phyloP scores from a whole-genome alignment of 2,113 vertebrate genomes.

The Prietella phreatophila region DNA sequence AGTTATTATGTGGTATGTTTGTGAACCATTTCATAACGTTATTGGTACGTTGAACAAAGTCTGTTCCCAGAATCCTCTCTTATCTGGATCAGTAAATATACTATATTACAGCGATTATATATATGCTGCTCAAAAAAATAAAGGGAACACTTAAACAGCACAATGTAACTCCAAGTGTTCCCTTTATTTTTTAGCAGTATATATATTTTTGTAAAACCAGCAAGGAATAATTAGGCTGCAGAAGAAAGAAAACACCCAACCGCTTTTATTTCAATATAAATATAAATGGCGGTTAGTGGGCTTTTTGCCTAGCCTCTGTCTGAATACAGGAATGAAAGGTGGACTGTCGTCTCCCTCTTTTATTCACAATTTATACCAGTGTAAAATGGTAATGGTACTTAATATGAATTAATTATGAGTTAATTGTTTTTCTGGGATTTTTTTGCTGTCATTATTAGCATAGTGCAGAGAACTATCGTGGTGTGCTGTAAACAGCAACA shows the following conservation, averaged over 20 bases:
- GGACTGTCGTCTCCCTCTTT: background rate
- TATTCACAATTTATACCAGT: background rate
- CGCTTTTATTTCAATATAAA: background rate
- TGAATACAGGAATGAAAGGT: background rate
- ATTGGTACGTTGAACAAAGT: background rate
- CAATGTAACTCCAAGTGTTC: too few relatives aligned
- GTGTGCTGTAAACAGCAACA: background rate
- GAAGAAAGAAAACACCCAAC: background rate
- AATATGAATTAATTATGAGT: background rate
- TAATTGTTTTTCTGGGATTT: background rate
- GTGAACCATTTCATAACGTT: background rate
- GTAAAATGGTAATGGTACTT: background rate
- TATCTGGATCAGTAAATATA: background rate
- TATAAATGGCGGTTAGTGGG: background rate
- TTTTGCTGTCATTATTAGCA: background rate
- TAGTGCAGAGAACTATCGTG: background rate
- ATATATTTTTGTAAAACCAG: background rate
- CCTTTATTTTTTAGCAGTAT: too few relatives aligned
- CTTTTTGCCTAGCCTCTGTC: background rate
- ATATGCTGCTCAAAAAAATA: too few relatives aligned
- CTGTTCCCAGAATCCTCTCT: background rate
- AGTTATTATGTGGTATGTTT: background rate
- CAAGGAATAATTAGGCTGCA: background rate
- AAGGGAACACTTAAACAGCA: too few relatives aligned
- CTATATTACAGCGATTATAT: background rate